Evolutionary conservation across 2,888 invertebrate genomes (phyloP).

Genomic region (Drosophila lacicola): DNA sequence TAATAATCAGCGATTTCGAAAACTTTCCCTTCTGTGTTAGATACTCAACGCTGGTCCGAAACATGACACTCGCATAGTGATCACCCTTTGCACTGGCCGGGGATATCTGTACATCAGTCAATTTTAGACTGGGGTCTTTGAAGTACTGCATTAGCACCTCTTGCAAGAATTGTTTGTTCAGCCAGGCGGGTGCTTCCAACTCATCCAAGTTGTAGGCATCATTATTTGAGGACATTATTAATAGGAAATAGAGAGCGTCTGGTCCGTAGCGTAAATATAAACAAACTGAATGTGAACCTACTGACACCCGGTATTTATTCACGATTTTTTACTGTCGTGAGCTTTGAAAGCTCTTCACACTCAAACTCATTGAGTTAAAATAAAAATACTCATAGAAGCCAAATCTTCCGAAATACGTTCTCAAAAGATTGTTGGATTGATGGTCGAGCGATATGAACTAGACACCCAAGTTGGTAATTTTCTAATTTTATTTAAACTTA

Average conservation of each 20-base stretch:
- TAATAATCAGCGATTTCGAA: constrained; percentile 64
- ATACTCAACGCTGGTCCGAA: constrained; percentile 53
- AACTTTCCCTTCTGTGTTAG: constrained; percentile 40
- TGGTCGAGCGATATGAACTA: neutral
- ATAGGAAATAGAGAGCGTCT: neutral
- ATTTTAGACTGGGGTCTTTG: constrained; percentile 28
- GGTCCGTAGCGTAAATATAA: neutral
- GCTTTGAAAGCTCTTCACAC: constrained; percentile 3
- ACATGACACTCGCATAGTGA: constrained; percentile 75
- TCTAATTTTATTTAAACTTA: too few relatives aligned
- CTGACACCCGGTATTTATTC: constrained; percentile 7
- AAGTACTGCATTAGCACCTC: constrained; percentile 8
- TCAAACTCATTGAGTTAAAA: neutral
- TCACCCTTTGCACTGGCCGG: constrained; percentile 67
- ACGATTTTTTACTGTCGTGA: neutral
- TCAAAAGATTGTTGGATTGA: constrained; percentile 11
- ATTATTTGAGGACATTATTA: constrained; percentile 19
- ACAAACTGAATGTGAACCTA: constrained; percentile 5
- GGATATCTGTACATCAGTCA: constrained; percentile 33
- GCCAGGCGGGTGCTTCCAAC: constrained; percentile 32
- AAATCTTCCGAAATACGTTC: neutral
- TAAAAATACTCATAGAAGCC: neutral
- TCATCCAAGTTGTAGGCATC: constrained; percentile 34
- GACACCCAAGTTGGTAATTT: too few relatives aligned
- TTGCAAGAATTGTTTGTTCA: constrained; percentile 24